Evolutionary conservation across 2,888 invertebrate genomes (phyloP), one percentile per base, ranked within the genome.

Genomic region (Dryomyza anilis): DNA sequence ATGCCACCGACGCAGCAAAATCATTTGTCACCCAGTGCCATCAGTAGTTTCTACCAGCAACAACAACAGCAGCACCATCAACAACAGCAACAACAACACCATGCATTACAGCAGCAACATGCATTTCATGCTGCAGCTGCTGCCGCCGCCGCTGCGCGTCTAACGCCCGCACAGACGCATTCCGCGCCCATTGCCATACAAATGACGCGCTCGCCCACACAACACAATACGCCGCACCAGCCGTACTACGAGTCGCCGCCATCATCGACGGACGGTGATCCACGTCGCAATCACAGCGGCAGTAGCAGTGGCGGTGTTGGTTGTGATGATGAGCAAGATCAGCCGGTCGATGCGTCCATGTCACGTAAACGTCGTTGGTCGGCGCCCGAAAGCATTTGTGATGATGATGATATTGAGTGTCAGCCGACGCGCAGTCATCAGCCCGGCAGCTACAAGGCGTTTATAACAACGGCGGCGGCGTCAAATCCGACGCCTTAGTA

Each of bases 321-420:
- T 19, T 10, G 33, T 21, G 62, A 14, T 25, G 36, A 48, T 52
- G 46, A 66, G 67, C 71, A 69, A 65, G 57, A 69, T 66, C 64
- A 72, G 48, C 69, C 71, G 36, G 68, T 71, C 36, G 77, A 76
- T 59, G 75, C 74, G 56, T 72, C 76, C 4, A 63, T 73, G 63
- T 77, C 78, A 30, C 84, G 78, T 23, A 79, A 78, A 68, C 71
- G 79, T 67, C 78, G 85, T 56, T 86, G 86, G 85, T 86, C 85
- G 23, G 85, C 85, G 48, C 85, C 85, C 2, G 85, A 85, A 69
- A 83, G 84, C 72, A 84, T 84, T 72, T 81, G 82, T 71, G 84
- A 84, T 71, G 84, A 83, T 57, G 74, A 76, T 59, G 73, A 75
- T 60, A 70, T 69, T 56, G 70, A 69, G 46, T 52, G 39, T 10